Evolutionary conservation across 2,113 vertebrate species (phyloP).

Genomic region (Nematolebias whitei): DNA sequence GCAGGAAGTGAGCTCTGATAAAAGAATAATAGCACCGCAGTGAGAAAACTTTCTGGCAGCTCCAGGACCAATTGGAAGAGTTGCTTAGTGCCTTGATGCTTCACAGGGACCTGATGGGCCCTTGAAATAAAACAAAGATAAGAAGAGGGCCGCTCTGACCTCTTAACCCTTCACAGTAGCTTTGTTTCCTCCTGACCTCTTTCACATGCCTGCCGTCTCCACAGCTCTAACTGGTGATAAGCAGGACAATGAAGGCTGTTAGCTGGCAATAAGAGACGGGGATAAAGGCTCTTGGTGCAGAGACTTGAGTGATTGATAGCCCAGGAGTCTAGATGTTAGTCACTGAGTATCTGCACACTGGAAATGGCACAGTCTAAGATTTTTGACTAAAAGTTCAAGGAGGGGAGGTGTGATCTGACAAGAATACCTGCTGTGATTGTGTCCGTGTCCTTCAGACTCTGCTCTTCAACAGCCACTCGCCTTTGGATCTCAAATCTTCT

Average conservation of each 20-base stretch:
- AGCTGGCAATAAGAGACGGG: slow-evolving; percentile 38
- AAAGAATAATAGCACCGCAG: slow-evolving; percentile 51
- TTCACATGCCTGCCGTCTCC: slow-evolving; percentile 38
- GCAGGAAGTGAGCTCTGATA: slow-evolving; percentile 63
- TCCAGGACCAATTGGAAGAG: slow-evolving; percentile 28
- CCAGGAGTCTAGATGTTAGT: slow-evolving; percentile 13
- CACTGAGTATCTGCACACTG: slow-evolving; percentile 3
- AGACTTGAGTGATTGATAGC: slow-evolving; percentile 40
- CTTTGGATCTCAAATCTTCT: slow-evolving; percentile 82
- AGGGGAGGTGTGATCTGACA: background rate
- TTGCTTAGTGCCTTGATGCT: slow-evolving; percentile 8
- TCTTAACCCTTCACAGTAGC: slow-evolving; percentile 35
- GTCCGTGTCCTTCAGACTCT: slow-evolving; percentile 69
- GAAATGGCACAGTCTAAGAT: background rate
- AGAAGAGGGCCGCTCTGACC: slow-evolving; percentile 37
- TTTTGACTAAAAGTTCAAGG: background rate
- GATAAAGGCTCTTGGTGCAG: slow-evolving; percentile 24
- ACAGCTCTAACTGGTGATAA: slow-evolving; percentile 53
- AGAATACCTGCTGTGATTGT: slow-evolving; percentile 78
- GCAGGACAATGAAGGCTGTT: slow-evolving; percentile 55
- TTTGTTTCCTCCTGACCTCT: slow-evolving; percentile 57
- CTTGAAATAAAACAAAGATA: slow-evolving; percentile 61
- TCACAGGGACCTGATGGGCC: slow-evolving; percentile 31
- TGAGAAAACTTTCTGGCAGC: slow-evolving; percentile 25
- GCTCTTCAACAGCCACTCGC: slow-evolving; percentile 65